Percentiles rank a stretch among this genome's conserved stretches.
These are phyloP conservation scores for Plebejus argus DNA, from an alignment of 2,888 invertebrate species.

Conservation along the genomic window DNA sequence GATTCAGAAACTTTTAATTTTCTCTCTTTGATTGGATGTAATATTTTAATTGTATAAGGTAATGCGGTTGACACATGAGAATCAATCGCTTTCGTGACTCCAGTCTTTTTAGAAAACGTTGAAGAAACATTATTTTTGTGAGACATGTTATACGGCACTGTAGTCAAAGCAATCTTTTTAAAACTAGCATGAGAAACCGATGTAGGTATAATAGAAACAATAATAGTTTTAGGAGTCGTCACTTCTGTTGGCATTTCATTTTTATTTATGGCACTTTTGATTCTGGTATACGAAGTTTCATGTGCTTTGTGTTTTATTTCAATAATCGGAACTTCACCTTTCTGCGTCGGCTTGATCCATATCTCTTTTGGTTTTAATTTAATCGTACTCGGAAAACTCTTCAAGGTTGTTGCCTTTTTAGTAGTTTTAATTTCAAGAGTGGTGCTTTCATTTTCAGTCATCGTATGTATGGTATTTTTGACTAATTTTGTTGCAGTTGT, in stretches of 20 bases:
- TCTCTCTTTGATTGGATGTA: conserved; percentile 40
- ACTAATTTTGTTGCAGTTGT: conserved; percentile 32
- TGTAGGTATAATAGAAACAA: conserved; percentile 75
- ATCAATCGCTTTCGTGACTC: conserved; percentile 59
- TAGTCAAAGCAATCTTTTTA: conserved; percentile 69
- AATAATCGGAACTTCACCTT: conserved; percentile 66
- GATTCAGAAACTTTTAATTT: conserved; percentile 35
- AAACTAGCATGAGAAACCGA: conserved; percentile 71
- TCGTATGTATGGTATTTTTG: conserved; percentile 36
- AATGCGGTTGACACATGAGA: conserved; percentile 50
- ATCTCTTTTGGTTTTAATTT: conserved; percentile 76
- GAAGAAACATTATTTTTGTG: conserved; percentile 50
- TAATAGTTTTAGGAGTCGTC: conserved; percentile 73
- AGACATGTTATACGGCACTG: conserved; percentile 53
- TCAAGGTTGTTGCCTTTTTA: conserved; percentile 55
- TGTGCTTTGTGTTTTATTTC: conserved; percentile 61
- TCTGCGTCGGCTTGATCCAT: conserved; percentile 75
- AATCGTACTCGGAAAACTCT: conserved; percentile 56
- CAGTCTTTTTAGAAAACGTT: conserved; percentile 50
- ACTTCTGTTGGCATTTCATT: conserved; percentile 54
- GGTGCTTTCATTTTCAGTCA: conserved; percentile 45
- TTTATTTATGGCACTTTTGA: conserved; percentile 53
- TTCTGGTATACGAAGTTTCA: conserved; percentile 51
- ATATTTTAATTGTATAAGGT: conserved; percentile 46
- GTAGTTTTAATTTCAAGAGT: conserved; percentile 49